Conservation (phyloP, 1,140 invertebrate genomes). For the Panagrolaimus sp. region DNA sequence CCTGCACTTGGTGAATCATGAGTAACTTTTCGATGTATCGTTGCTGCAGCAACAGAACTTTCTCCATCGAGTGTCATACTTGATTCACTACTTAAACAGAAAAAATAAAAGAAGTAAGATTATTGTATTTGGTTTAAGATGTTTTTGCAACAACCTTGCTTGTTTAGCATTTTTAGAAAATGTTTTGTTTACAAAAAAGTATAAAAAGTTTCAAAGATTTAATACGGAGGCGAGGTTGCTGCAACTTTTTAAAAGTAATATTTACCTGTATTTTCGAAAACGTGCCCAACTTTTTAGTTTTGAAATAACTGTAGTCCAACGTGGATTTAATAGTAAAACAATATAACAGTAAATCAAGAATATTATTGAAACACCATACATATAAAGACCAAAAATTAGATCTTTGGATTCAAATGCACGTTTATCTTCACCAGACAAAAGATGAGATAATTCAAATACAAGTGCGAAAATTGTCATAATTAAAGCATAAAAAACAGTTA, state of each 20-base stretch:
- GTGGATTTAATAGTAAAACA: conserved; percentile 82
- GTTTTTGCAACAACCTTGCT: background rate
- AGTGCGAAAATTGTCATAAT: conserved; percentile 54
- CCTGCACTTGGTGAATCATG: conserved; percentile 87
- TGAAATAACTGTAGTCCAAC: conserved; percentile 59
- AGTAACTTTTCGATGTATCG: conserved; percentile 76
- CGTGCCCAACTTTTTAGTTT: conserved; percentile 17
- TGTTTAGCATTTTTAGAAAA: background rate
- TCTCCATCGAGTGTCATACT: background rate
- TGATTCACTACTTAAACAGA: conserved; percentile 15
- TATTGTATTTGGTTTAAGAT: no score
- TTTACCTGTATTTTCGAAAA: conserved; percentile 22
- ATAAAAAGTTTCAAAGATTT: background rate
- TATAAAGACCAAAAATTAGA: conserved; percentile 79
- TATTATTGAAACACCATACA: conserved; percentile 86
- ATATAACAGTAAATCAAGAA: conserved; percentile 93
- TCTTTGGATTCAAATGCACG: conserved; percentile 37
- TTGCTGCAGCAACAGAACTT: conserved; percentile 52
- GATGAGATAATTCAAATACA: conserved; percentile 49
- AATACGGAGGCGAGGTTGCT: no score
- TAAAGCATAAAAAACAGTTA: conserved; percentile 51
- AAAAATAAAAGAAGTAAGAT: conserved; percentile 1
- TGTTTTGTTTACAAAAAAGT: conserved; percentile 13
- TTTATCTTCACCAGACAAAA: conserved; percentile 38
- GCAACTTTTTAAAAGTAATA: no score